These are phyloP conservation scores for Pardosa pseudoannulata DNA, from an alignment of 2,888 invertebrate genomes.

Conservation along the genomic window DNA sequence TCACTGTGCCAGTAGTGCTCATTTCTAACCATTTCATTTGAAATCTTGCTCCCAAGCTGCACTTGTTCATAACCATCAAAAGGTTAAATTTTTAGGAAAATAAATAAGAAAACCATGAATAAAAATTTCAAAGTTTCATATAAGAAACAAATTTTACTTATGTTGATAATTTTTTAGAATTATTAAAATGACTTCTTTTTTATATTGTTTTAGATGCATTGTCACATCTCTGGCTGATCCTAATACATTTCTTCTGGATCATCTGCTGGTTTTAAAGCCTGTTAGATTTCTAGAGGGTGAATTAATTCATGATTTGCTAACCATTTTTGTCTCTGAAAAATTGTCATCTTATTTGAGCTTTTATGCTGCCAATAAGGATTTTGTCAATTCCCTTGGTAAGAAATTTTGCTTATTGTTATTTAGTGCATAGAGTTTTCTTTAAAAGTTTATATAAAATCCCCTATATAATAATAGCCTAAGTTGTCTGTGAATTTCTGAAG, in stretches of 20 bases:
- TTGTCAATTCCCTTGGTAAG: slow-evolving; percentile 83
- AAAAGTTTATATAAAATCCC: too few relatives aligned
- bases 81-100: too few relatives aligned
- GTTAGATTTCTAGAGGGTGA: slow-evolving; percentile 96
- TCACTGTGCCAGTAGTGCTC: too few relatives aligned
- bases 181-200: not conserved
- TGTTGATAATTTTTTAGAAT: not conserved
- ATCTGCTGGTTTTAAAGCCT: slow-evolving; percentile 93
- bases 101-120: too few relatives aligned
- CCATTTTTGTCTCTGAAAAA: slow-evolving; percentile 96
- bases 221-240: slow-evolving; percentile 96
- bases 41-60: too few relatives aligned
- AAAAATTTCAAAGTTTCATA: too few relatives aligned
- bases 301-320: slow-evolving; percentile 93
- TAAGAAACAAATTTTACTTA: not conserved
- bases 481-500: too few relatives aligned
- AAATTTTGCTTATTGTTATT: too few relatives aligned
- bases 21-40: too few relatives aligned
- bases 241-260: slow-evolving; percentile 95
- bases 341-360: slow-evolving; percentile 93
- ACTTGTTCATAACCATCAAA: too few relatives aligned
- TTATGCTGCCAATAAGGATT: slow-evolving; percentile 93
- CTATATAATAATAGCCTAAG: too few relatives aligned
- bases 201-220: slow-evolving; percentile 83
- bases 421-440: too few relatives aligned